Percentiles rank a stretch among this genome's conserved stretches.
Conservation (phyloP, 2,113 vertebrate species). For the Nothocercus nigrocapillus region DNA sequence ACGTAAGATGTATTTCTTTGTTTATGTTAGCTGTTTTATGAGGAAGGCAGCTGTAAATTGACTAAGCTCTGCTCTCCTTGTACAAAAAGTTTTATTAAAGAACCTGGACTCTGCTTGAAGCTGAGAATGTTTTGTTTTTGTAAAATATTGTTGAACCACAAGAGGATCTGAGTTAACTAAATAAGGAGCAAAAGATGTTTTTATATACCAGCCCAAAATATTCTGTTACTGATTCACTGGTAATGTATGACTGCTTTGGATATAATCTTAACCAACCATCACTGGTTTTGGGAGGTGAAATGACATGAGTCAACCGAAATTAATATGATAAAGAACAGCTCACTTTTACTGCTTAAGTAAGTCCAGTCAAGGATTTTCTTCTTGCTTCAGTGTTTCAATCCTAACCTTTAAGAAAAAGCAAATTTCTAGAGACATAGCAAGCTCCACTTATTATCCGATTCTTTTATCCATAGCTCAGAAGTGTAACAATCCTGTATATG, state of each 20-base stretch:
- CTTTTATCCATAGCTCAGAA: neutral
- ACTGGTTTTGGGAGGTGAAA: neutral
- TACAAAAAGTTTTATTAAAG: neutral
- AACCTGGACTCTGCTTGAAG: neutral
- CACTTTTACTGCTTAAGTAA: neutral
- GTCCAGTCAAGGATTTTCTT: neutral
- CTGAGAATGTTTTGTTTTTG: neutral
- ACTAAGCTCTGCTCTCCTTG: neutral
- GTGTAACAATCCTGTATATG: neutral
- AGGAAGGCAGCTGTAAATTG: neutral
- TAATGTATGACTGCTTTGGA: constrained; percentile 52
- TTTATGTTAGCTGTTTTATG: neutral
- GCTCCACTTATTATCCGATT: neutral
- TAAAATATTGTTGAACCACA: constrained; percentile 22
- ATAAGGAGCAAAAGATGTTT: constrained; percentile 36
- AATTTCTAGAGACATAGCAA: neutral
- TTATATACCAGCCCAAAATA: constrained; percentile 21
- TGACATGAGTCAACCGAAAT: constrained; percentile 21
- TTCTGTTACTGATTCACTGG: constrained; percentile 32
- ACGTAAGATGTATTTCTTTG: neutral
- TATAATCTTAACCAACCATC: neutral
- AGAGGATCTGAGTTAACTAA: neutral
- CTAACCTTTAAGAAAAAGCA: neutral
- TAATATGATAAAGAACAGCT: constrained; percentile 40
- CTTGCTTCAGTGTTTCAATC: neutral